Base-by-base conservation (phyloP, 2,797 vertebrate species). In the Harpagifer antarcticus region DNA sequence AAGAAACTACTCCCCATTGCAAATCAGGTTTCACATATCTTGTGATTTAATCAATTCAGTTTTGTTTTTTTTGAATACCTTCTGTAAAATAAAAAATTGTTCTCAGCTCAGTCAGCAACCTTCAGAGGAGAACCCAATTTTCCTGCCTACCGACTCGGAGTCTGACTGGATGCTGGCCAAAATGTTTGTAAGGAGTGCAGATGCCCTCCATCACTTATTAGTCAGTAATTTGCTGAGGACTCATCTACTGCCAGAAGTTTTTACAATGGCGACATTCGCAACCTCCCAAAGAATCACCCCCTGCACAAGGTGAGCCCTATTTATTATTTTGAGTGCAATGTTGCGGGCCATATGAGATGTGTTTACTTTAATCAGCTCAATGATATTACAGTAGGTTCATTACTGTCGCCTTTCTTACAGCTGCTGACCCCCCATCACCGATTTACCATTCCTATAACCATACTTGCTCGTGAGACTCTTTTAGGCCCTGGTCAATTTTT, bases 111-210 rank as follows among this genome's bases (percentile, higher is more conserved):
- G 86, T 17, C 93, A 94, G 75, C 82, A 87, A 8, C 92, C 93
- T 0, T 90, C 92, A 3, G 80, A 90, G 0, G 50, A 88, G 0
- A 90, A 87, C 79, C 93, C 91, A 37, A 90, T 95, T 68, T 94
- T 94, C 81, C 83, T 94, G 69, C 93, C 93, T 19, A 92, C 77
- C 0, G 94, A 94, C 31, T 79, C 53, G 0, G 87, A 93, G 49
- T 87, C 87, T 65, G 93, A 93, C 76, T 94, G 94, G 93, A 80
- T 93, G 2, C 67, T 94, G n/a, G 93, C 94, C 19, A 95, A 94
- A 84, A 87, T 92, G 0, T 94, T 89, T 85, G 84, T 95, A 13
- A 91, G 88, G 20, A 86, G 91, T 0, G 90, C 88, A 0, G 92
- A 94, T 27, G 68, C 81, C 71, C 72, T 88, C 15, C 45, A 87